phyloP scores from a whole-genome alignment of 37 sponge, comb jelly and placozoan species.

The Halichondria panicea region DNA sequence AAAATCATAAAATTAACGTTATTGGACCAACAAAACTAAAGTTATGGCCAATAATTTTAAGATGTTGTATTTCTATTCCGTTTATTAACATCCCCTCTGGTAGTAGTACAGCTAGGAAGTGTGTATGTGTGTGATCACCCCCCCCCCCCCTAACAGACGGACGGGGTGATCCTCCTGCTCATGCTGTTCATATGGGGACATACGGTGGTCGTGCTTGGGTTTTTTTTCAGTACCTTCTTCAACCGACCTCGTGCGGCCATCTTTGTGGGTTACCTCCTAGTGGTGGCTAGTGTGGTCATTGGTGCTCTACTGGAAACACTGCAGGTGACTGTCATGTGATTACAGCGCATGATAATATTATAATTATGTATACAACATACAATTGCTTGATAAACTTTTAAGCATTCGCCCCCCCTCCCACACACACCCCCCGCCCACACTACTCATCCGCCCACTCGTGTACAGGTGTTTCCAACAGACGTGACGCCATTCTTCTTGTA shows the following conservation, averaged over 20 bases:
- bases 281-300: constrained; percentile 46
- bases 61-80: no score
- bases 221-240: constrained; percentile 82
- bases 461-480: constrained; percentile 54
- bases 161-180: constrained; percentile 32
- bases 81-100: background rate
- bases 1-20: no score
- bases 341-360: background rate
- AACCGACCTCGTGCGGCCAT: constrained; percentile 64
- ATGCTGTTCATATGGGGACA: constrained; percentile 72
- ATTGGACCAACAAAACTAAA: no score
- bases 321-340: constrained; percentile 11
- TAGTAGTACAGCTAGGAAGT: background rate
- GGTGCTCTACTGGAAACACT: constrained; percentile 46
- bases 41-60: no score
- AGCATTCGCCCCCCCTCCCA: background rate
- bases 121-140: background rate
- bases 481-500: constrained; percentile 56
- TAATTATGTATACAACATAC: constrained; percentile 3
- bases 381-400: background rate
- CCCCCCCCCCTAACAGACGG: constrained; percentile 40
- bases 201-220: constrained; percentile 58
- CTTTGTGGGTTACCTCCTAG: constrained; percentile 68
- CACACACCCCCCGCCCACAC: background rate
- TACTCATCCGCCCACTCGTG: background rate